phyloP scores from a whole-genome alignment of 2,797 vertebrate genomes.

The Helarctos malayanus region DNA sequence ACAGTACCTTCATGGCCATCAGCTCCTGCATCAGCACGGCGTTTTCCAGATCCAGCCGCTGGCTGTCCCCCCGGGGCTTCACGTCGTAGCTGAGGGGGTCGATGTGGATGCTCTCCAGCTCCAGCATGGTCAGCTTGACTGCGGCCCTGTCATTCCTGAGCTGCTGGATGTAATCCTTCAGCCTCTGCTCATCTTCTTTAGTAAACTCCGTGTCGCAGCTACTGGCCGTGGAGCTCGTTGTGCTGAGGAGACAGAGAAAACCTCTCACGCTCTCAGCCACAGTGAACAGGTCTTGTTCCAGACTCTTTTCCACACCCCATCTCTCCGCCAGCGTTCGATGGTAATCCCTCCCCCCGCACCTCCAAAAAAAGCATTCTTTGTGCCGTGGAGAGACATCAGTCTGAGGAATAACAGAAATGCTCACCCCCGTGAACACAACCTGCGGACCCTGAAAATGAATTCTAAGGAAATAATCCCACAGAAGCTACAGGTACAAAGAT shows the following conservation, averaged over 20 bases:
- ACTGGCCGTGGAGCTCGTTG: constrained; percentile 94
- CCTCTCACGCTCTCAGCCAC: background rate
- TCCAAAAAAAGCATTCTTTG: background rate
- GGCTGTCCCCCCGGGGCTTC: constrained; percentile 93
- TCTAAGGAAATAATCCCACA: background rate
- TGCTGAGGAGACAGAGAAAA: constrained; percentile 87
- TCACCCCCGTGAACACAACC: background rate
- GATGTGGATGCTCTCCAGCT: constrained; percentile 94
- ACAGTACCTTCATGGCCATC: constrained; percentile 95
- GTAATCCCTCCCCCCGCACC: background rate
- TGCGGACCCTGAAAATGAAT: background rate
- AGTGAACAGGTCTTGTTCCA: background rate
- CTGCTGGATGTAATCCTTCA: constrained; percentile 95
- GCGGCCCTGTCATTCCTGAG: constrained; percentile 94
- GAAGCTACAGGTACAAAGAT: constrained; percentile 12
- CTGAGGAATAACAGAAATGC: background rate
- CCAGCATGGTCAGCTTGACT: constrained; percentile 94
- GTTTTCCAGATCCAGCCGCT: constrained; percentile 94
- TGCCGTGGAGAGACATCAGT: background rate
- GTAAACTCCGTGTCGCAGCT: constrained; percentile 94
- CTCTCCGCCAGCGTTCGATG: fast-evolving
- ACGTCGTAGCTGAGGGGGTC: constrained; percentile 93
- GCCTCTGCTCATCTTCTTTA: constrained; percentile 93
- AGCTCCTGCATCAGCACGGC: constrained; percentile 95
- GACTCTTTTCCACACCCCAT: background rate